These are phyloP conservation scores for Boleophthalmus pectinirostris DNA, from an alignment of 2,113 vertebrate species.

Conservation along the genomic window DNA sequence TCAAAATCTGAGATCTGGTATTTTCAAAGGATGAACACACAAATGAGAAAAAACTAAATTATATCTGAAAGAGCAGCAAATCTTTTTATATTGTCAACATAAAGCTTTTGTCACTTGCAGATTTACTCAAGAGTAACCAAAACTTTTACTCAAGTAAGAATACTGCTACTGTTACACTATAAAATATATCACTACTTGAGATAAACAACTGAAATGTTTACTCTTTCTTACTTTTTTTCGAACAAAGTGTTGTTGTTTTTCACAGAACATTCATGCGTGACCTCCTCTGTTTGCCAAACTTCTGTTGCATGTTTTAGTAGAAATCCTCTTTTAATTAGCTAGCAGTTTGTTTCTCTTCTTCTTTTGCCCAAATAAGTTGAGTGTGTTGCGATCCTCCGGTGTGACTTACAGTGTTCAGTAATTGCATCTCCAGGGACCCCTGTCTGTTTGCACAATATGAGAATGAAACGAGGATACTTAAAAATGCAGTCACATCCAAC, in stretches of 20 bases:
- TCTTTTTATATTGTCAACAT: too few species aligned
- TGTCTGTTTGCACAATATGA: neutral
- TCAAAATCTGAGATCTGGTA: too few species aligned
- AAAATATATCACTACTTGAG: neutral
- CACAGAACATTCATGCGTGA: neutral
- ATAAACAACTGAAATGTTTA: neutral
- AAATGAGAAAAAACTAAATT: too few species aligned
- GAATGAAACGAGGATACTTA: neutral
- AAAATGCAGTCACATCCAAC: neutral
- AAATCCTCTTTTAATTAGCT: slow-evolving; percentile 6
- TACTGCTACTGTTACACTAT: neutral
- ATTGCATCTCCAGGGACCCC: neutral
- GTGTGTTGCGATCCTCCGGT: neutral
- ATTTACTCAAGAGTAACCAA: too few species aligned
- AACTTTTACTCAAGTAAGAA: too few species aligned
- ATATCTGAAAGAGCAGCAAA: too few species aligned
- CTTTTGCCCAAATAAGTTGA: slow-evolving; percentile 7
- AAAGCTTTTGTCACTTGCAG: too few species aligned
- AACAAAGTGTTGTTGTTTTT: neutral
- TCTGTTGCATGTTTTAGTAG: neutral
- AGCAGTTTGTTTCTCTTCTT: slow-evolving; percentile 1
- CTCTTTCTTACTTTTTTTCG: neutral
- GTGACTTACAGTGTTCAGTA: neutral
- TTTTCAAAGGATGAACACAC: too few species aligned
- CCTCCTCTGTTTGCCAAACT: neutral